Evolutionary conservation across 2,888 invertebrate genomes (phyloP).

Genomic region (Andrena flavipes): DNA sequence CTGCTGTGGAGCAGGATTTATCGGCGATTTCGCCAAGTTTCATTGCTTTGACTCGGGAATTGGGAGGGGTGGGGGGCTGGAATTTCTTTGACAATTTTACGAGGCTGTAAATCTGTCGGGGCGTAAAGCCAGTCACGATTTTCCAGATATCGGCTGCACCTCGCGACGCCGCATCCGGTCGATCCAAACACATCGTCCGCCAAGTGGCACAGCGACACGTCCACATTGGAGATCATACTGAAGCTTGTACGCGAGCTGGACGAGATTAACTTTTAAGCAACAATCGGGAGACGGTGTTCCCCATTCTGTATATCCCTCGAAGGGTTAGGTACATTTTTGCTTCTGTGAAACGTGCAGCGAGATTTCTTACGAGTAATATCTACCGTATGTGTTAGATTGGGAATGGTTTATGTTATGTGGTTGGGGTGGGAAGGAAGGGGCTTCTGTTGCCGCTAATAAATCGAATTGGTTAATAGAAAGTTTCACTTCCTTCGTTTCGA

Average conservation of each 20-base stretch:
- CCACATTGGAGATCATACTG: constrained; percentile 90
- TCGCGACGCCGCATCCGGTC: constrained; percentile 93
- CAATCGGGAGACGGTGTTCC: constrained; percentile 5
- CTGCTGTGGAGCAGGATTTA: constrained; percentile 27
- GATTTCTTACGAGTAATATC: neutral
- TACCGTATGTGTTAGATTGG: no score
- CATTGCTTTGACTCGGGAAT: constrained; percentile 44
- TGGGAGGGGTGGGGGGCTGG: neutral
- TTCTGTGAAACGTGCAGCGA: neutral
- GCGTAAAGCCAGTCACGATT: constrained; percentile 70
- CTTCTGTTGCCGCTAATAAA: no score
- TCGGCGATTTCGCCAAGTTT: constrained; percentile 44
- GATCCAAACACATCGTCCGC: constrained; percentile 93
- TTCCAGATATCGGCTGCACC: constrained; percentile 88
- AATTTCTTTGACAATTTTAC: constrained; percentile 85
- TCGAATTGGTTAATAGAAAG: no score
- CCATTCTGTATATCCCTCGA: neutral
- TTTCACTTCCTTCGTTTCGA: no score
- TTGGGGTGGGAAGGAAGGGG: no score
- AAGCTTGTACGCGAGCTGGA: constrained; percentile 93
- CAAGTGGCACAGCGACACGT: constrained; percentile 89
- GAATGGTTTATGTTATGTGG: no score
- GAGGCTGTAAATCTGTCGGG: constrained; percentile 51
- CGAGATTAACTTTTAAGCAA: constrained; percentile 92
- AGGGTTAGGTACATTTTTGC: neutral